Conservation (phyloP, 2,113 vertebrate species). For the Podarcis muralis region DNA sequence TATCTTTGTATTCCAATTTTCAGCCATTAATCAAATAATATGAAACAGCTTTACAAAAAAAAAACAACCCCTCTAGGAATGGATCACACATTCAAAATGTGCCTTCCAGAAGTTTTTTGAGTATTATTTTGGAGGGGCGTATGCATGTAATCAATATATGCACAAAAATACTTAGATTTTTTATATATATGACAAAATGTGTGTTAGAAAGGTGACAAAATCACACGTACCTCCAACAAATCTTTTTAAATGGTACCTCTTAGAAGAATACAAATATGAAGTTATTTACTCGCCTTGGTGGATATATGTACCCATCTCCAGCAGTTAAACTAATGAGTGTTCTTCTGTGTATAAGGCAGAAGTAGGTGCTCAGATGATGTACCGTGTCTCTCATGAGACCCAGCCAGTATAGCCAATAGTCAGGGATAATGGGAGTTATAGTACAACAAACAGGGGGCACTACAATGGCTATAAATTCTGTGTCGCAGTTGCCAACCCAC, state of each 20-base stretch:
- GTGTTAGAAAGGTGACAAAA: constrained; percentile 45
- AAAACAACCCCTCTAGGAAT: constrained; percentile 43
- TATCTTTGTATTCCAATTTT: constrained; percentile 71
- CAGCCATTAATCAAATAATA: constrained; percentile 71
- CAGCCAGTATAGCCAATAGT: too few species aligned
- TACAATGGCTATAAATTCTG: neutral
- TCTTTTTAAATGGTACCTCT: neutral
- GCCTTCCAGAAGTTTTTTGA: constrained; percentile 39
- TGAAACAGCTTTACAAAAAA: constrained; percentile 52
- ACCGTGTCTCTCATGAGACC: too few species aligned
- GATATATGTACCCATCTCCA: neutral
- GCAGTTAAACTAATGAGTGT: neutral
- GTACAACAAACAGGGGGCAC: too few species aligned
- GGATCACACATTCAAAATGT: constrained; percentile 54
- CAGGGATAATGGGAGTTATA: too few species aligned
- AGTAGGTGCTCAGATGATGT: too few species aligned
- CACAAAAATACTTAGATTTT: constrained; percentile 6
- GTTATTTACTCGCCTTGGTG: neutral
- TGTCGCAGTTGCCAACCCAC: neutral
- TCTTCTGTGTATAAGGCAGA: neutral
- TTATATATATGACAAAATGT: constrained; percentile 45
- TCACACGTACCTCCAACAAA: neutral
- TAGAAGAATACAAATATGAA: neutral
- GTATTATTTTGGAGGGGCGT: constrained; percentile 8
- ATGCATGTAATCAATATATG: constrained; percentile 28